phyloP scores from a whole-genome alignment of 1,140 invertebrate species.

The Saccostrea echinata region DNA sequence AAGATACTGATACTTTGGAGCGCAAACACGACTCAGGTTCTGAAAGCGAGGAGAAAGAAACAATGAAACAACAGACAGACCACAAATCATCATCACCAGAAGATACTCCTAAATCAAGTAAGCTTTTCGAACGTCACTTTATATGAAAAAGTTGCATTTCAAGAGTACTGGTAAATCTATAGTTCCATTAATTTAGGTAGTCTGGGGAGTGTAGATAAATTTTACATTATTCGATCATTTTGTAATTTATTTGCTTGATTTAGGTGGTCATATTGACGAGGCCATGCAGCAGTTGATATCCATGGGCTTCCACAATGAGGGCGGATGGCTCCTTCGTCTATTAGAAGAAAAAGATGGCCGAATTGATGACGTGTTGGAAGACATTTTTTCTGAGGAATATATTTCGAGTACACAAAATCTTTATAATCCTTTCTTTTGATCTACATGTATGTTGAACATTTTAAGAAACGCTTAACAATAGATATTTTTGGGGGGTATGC shows the following conservation, averaged over 20 bases:
- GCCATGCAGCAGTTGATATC: constrained; percentile 85
- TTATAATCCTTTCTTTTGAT: background rate
- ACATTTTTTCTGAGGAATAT: constrained; percentile 77
- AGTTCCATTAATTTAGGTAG: no score
- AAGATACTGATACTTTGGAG: background rate
- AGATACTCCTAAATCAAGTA: background rate
- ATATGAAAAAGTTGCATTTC: no score
- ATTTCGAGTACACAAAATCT: background rate
- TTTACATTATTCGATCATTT: no score
- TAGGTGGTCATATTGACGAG: constrained; percentile 70
- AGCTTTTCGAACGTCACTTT: background rate
- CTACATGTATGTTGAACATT: no score
- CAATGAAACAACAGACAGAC: background rate
- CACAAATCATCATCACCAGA: no score
- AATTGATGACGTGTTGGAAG: constrained; percentile 86
- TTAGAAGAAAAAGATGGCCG: constrained; percentile 85
- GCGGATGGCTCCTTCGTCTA: constrained; percentile 83
- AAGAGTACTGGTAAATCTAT: no score
- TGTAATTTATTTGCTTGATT: background rate
- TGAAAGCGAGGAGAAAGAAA: background rate
- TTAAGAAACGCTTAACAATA: no score
- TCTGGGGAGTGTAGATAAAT: no score
- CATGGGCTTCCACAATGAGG: constrained; percentile 91
- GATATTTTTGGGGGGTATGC: no score
- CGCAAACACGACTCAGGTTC: background rate